Evolutionary conservation across 2,888 invertebrate genomes (phyloP).

Genomic region (Rugalucina vietnamica): DNA sequence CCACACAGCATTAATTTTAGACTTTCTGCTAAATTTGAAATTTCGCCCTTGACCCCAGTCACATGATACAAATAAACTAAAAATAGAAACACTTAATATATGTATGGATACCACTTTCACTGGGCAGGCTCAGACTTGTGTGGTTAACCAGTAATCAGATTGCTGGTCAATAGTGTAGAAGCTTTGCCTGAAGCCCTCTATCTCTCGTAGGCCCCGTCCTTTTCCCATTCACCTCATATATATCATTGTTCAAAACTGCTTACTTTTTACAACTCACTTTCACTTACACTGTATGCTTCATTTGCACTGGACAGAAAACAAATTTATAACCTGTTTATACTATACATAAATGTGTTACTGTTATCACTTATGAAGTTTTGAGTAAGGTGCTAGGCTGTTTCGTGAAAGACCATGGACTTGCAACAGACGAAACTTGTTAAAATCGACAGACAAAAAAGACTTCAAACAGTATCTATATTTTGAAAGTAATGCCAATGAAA

Average conservation of each 20-base stretch:
- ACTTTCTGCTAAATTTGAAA: not conserved
- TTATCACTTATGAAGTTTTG: not conserved
- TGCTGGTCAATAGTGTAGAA: no score
- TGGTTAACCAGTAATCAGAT: no score
- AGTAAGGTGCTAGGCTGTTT: not conserved
- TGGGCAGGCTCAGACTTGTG: not conserved
- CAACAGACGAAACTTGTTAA: not conserved
- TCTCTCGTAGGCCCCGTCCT: not conserved
- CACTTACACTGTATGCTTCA: no score
- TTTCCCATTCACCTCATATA: not conserved
- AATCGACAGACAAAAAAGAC: not conserved
- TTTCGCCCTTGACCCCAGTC: no score
- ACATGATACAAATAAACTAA: no score
- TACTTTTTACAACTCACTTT: no score
- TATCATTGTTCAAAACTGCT: not conserved
- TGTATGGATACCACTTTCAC: not conserved
- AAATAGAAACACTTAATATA: no score
- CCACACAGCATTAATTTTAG: not conserved
- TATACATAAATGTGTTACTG: not conserved
- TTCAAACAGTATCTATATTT: not conserved
- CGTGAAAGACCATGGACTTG: not conserved
- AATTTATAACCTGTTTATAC: no score
- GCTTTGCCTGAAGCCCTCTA: no score
- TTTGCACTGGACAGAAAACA: no score
- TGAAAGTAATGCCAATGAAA: not conserved